A percentile compares a stretch with the other conserved stretches of the same genome.
Conservation (phyloP, 2,888 invertebrate species). For the Odontocolon sp. region DNA sequence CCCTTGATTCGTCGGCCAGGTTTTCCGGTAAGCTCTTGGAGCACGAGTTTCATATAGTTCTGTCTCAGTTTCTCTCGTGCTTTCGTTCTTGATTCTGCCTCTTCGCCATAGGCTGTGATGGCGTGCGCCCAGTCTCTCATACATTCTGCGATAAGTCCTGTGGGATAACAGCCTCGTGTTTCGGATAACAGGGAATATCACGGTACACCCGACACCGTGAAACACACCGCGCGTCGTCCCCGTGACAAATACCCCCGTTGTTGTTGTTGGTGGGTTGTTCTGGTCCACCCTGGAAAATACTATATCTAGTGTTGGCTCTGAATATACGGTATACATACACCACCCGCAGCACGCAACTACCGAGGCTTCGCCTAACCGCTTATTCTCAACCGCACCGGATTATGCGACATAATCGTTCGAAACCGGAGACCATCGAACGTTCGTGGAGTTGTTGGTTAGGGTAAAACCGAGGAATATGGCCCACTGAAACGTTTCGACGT, state of each 20-base stretch:
- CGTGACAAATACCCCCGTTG: conserved; percentile 61
- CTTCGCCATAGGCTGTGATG: conserved; percentile 57
- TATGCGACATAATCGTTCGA: conserved; percentile 80
- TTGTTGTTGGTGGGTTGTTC: conserved; percentile 16
- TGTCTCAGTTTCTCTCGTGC: conserved; percentile 31
- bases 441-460: conserved; percentile 63
- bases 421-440: conserved; percentile 76
- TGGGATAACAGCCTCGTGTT: conserved; percentile 80
- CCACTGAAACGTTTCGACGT: too few relatives aligned
- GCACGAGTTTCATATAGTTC: not conserved
- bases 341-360: conserved; percentile 7
- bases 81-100: conserved; percentile 51
- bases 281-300: conserved; percentile 29
- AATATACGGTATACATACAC: conserved; percentile 15
- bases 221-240: conserved; percentile 62
- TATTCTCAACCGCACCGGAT: conserved; percentile 69
- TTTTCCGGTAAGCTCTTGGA: conserved; percentile 47
- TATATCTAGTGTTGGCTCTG: not conserved
- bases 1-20: conserved; percentile 25
- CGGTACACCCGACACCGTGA: conserved; percentile 73
- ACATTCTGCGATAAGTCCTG: conserved; percentile 78
- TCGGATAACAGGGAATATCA: conserved; percentile 80
- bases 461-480: too few relatives aligned
- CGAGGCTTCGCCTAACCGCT: conserved; percentile 72
- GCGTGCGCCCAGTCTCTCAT: conserved; percentile 63